These are phyloP conservation scores for Drosophila nigricruria DNA, from an alignment of 2,888 invertebrate species.

Conservation along the genomic window DNA sequence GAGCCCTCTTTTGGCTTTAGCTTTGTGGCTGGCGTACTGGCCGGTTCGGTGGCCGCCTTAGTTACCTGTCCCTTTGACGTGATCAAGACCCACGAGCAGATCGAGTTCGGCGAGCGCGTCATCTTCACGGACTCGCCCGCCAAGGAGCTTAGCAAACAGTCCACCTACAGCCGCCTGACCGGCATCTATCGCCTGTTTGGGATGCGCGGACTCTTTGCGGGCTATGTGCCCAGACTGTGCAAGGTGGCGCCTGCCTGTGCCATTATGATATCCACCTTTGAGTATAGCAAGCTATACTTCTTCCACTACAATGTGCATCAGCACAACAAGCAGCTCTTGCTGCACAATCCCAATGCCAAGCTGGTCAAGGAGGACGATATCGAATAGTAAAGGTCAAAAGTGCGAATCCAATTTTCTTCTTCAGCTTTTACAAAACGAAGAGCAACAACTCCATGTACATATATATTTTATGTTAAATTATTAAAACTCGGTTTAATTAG, in stretches of 20 bases:
- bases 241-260: slow-evolving; percentile 99
- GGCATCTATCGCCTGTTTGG: slow-evolving; percentile 90
- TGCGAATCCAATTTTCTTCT: neutral
- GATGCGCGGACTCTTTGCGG: slow-evolving; percentile 91
- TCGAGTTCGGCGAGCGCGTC: slow-evolving; percentile 94
- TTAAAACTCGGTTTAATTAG: slow-evolving; percentile 12
- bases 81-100: slow-evolving; percentile 98
- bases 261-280: slow-evolving; percentile 99
- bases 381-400: slow-evolving; percentile 30
- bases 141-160: slow-evolving; percentile 60
- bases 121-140: slow-evolving; percentile 84
- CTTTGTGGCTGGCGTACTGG: slow-evolving; percentile 91
- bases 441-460: neutral
- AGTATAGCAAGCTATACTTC: slow-evolving; percentile 96
- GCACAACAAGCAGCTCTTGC: slow-evolving; percentile 66
- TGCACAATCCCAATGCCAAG: slow-evolving; percentile 54
- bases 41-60: slow-evolving; percentile 97
- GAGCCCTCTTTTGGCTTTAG: slow-evolving; percentile 90
- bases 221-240: slow-evolving; percentile 94
- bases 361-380: slow-evolving; percentile 56
- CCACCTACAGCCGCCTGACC: slow-evolving; percentile 86
- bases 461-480: slow-evolving; percentile 40
- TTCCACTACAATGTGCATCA: slow-evolving; percentile 87
- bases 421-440: slow-evolving; percentile 28
- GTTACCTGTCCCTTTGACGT: slow-evolving; percentile 99